These are phyloP conservation scores for Falco berigora DNA, from an alignment of 2,797 vertebrate species.

Conservation along the genomic window DNA sequence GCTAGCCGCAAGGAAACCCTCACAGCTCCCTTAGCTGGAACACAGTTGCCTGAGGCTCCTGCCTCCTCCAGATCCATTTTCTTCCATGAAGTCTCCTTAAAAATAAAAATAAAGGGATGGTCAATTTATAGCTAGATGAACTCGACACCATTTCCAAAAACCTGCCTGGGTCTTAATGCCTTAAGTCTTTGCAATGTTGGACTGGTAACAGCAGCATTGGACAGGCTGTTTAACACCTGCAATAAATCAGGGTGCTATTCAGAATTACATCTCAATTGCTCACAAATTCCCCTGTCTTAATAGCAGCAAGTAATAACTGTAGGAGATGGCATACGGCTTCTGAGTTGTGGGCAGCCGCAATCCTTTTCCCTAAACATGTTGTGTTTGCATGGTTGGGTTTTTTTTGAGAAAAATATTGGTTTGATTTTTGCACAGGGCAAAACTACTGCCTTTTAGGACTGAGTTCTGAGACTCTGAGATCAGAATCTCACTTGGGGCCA, in stretches of 20 bases:
- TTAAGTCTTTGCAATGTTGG: not conserved
- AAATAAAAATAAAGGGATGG: not conserved
- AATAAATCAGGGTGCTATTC: rapidly evolving
- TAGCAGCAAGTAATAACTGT: not conserved
- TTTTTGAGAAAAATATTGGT: not conserved
- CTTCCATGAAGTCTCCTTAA: not conserved
- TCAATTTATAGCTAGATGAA: not conserved
- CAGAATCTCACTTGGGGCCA: not conserved
- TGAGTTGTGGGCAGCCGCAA: not conserved
- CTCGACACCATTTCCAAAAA: not conserved
- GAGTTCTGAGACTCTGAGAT: not conserved
- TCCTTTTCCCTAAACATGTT: not conserved
- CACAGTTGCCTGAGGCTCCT: not conserved
- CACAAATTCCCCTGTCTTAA: not conserved
- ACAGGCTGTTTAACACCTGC: not conserved
- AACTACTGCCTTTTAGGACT: not conserved
- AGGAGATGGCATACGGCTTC: not conserved
- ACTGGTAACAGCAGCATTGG: not conserved
- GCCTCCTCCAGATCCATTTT: not conserved
- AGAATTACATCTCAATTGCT: not conserved
- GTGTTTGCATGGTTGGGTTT: not conserved
- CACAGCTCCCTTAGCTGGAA: not conserved
- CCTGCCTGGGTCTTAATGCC: not conserved
- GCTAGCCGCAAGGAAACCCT: not conserved
- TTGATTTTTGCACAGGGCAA: not conserved